Percentiles rank a stretch among this genome's conserved stretches.
These are phyloP conservation scores for Leptobrachium leishanense DNA, from an alignment of 2,113 vertebrate species.

Conservation along the genomic window DNA sequence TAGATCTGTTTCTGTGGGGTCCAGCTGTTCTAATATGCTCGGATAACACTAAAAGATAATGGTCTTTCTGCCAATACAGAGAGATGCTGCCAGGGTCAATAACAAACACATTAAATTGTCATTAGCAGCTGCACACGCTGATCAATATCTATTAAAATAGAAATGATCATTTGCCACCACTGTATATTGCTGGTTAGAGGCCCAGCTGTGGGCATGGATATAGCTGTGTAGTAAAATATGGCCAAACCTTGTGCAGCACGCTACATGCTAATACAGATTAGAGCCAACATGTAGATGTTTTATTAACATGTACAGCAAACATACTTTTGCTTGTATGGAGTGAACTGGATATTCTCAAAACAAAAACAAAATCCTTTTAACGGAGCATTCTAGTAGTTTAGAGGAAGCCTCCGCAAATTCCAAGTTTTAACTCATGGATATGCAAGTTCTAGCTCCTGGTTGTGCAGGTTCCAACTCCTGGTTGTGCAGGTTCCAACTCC, in stretches of 20 bases:
- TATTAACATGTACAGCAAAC: too few relatives aligned
- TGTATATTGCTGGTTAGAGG: not conserved
- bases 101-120: constrained; percentile 18
- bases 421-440: too few relatives aligned
- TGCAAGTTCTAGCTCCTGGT: too few relatives aligned
- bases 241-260: not conserved
- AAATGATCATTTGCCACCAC: not conserved
- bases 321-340: too few relatives aligned
- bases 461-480: too few relatives aligned
- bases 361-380: too few relatives aligned
- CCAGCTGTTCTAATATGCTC: not conserved
- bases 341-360: too few relatives aligned
- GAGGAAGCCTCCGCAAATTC: too few relatives aligned
- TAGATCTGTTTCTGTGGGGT: not conserved
- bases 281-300: too few relatives aligned
- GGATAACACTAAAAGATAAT: not conserved
- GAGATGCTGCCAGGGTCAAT: constrained; percentile 7
- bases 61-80: not conserved
- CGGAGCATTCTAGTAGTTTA: too few relatives aligned
- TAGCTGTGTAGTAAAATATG: not conserved
- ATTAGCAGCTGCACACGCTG: constrained; percentile 1
- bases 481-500: too few relatives aligned
- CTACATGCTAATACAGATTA: too few relatives aligned
- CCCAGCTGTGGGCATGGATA: not conserved
- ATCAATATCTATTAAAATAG: constrained; percentile 23